These are phyloP conservation scores for Fregata magnificens DNA, from an alignment of 2,113 vertebrate genomes.

Conservation along the genomic window DNA sequence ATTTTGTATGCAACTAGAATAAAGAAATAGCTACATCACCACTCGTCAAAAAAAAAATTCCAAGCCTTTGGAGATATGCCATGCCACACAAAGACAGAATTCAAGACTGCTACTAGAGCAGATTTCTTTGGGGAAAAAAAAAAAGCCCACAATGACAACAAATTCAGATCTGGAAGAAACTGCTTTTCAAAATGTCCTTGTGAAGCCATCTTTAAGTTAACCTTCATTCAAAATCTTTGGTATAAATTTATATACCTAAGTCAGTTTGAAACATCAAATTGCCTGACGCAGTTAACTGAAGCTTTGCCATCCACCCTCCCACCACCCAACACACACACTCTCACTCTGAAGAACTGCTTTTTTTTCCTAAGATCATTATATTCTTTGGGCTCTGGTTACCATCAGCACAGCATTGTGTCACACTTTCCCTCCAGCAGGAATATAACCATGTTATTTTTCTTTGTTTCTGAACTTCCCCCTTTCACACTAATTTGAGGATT, in stretches of 20 bases:
- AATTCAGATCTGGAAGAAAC: neutral
- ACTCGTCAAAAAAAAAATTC: constrained; percentile 17
- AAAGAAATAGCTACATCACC: constrained; percentile 49
- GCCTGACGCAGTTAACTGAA: neutral
- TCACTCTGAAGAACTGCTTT: accelerated
- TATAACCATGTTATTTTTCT: neutral
- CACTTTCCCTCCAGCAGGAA: neutral
- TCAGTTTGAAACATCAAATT: neutral
- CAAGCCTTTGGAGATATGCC: constrained; percentile 20
- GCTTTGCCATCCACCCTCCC: neutral
- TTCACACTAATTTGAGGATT: neutral
- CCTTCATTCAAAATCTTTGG: neutral
- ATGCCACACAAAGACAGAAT: neutral
- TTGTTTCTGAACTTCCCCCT: neutral
- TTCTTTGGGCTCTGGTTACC: neutral
- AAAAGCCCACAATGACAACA: neutral
- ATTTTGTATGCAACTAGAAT: constrained; percentile 37
- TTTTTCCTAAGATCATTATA: neutral
- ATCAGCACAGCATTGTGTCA: neutral
- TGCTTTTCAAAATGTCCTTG: neutral
- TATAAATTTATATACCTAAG: neutral
- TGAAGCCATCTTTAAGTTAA: neutral
- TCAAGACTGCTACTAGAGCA: constrained; percentile 14
- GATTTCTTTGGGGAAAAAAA: constrained; percentile 3
- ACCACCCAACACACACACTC: neutral